A percentile compares a stretch with the other conserved stretches of the same genome.
Conservation (phyloP, 2,888 invertebrate species). For the Cecidostiba fungosa region DNA sequence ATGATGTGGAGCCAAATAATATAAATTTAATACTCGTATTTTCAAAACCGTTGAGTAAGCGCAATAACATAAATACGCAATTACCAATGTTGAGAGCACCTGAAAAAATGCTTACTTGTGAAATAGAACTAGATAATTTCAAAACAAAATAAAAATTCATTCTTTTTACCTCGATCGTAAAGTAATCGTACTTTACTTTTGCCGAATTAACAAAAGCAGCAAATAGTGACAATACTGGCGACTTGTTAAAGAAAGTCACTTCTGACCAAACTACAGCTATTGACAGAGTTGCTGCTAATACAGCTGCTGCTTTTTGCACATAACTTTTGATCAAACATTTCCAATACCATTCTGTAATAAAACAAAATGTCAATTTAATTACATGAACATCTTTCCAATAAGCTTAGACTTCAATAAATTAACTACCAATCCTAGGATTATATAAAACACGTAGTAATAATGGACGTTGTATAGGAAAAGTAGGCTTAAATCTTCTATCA, state of each 20-base stretch:
- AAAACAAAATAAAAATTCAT: slow-evolving; percentile 21
- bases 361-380: slow-evolving; percentile 40
- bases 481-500: slow-evolving; percentile 85
- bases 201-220: slow-evolving; percentile 95
- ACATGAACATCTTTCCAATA: background rate
- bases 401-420: slow-evolving; percentile 74
- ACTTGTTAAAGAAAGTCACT: slow-evolving; percentile 96
- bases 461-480: slow-evolving; percentile 86
- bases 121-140: slow-evolving; percentile 15
- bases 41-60: slow-evolving; percentile 99
- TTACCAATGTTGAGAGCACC: slow-evolving; percentile 93
- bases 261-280: slow-evolving; percentile 99
- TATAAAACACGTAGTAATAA: slow-evolving; percentile 84
- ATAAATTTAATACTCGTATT: slow-evolving; percentile 96
- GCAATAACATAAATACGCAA: slow-evolving; percentile 97
- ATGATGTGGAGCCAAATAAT: slow-evolving; percentile 98
- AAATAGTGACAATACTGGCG: slow-evolving; percentile 96
- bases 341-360: slow-evolving; percentile 96
- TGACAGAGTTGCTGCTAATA: slow-evolving; percentile 89
- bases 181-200: slow-evolving; percentile 92
- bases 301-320: slow-evolving; percentile 87
- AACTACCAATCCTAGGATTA: slow-evolving; percentile 85
- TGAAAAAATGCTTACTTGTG: slow-evolving; percentile 78
- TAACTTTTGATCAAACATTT: slow-evolving; percentile 91
- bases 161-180: slow-evolving; percentile 91